Evolutionary conservation across 2,888 invertebrate genomes (phyloP), one percentile per base, ranked within the genome.

Genomic region (Meteorus colon): DNA sequence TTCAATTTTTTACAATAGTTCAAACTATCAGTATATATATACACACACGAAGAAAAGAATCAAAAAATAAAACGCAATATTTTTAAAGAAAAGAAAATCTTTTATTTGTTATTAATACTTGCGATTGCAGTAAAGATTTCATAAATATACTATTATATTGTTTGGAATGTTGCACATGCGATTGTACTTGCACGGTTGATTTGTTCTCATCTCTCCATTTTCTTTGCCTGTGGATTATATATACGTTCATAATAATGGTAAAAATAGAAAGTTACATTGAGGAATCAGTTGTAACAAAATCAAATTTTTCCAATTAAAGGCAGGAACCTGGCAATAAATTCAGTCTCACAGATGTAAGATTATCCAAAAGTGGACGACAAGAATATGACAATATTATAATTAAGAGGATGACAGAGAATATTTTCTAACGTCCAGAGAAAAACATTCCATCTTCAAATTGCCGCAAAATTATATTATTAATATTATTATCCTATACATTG

Each of bases 101-200:
- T 78, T 78, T 75, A 78, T 79, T 81, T 73, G 68, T 78, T 73
- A 76, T 48, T 74, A 70, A 74, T 70, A 77, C 76, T 41, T 77
- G 77, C 73, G 66, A 76, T 68, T 75, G 73, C 77, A 78, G 77
- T 69, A 45, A 24, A 79, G 72, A 70, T 78, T 55, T 80, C 75
- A 81, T 81, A 81, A 81, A 81, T 81, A 81, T 75, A 70, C 75
- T 75, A 78, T 76, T 68, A 75, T 73, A 76, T 74, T 62, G 76
- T 69, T 77, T 59, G 77, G 73, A 78, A 75, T 72, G 67, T 66
- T 72, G 66, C 60, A 71, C 60, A 70, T 51, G 66, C 65, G 51
- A 65, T 75, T 75, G 65, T 75, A 71, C 41, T 71, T n/a, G 48
- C 60, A 66, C 59, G 37, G 12, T 70, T 59, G 5, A 34, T 55